Percentiles rank a stretch among this genome's conserved stretches.
Evolutionary conservation across 2,888 invertebrate species (phyloP).

Genomic region (Megastigmus dorsalis): DNA sequence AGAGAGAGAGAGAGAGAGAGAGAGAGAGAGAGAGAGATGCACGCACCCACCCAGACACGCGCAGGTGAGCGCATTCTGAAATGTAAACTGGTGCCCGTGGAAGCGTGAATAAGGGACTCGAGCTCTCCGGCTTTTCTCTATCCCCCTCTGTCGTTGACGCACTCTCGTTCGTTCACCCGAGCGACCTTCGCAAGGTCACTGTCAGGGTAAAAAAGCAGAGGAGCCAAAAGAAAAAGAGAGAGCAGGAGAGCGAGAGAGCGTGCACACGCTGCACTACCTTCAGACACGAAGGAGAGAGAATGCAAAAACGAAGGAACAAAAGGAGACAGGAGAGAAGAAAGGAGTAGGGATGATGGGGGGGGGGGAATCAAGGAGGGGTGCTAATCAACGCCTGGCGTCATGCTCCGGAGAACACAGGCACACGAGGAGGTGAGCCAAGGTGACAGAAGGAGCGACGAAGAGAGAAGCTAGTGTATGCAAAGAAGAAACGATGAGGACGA

Average conservation of each 20-base stretch:
- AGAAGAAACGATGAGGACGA: slow-evolving; percentile 8
- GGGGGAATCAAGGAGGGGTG: slow-evolving; percentile 62
- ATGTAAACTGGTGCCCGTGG: slow-evolving; percentile 33
- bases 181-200: slow-evolving; percentile 74
- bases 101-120: slow-evolving; percentile 29
- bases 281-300: slow-evolving; percentile 47
- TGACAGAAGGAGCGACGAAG: slow-evolving; percentile 13
- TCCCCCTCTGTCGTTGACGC: slow-evolving; percentile 16
- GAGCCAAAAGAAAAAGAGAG: slow-evolving; percentile 60
- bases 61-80: slow-evolving; percentile 27
- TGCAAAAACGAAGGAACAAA: slow-evolving; percentile 58
- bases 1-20: too few relatives aligned
- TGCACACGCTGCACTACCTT: background rate
- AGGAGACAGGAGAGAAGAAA: slow-evolving; percentile 52
- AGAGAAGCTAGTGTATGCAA: slow-evolving; percentile 35
- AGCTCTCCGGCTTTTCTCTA: background rate
- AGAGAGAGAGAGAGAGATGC: too few relatives aligned
- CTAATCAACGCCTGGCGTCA: slow-evolving; percentile 74
- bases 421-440: slow-evolving; percentile 2
- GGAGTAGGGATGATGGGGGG: slow-evolving; percentile 57
- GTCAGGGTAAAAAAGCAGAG: slow-evolving; percentile 61
- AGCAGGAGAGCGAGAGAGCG: slow-evolving; percentile 7
- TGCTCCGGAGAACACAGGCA: slow-evolving; percentile 68
- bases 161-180: slow-evolving; percentile 72
- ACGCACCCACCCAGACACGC: background rate